A percentile compares a stretch with the other conserved stretches of the same genome.
These are phyloP conservation scores for Tricholauxania praeusta DNA, from an alignment of 2,888 invertebrate genomes.

Conservation along the genomic window DNA sequence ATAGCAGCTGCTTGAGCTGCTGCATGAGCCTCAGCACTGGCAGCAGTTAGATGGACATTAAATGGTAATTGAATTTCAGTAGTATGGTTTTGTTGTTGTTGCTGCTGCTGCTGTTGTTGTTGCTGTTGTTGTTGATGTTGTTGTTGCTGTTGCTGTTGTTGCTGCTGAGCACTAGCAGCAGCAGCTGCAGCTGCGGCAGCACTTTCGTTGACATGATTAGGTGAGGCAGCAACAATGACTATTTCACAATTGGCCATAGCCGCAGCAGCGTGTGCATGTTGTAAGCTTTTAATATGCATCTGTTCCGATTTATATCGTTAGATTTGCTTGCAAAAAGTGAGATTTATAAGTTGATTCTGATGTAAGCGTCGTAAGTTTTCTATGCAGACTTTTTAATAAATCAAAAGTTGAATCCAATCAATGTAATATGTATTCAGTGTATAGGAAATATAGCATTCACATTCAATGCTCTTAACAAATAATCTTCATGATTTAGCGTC, in stretches of 20 bases:
- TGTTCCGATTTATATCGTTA: slow-evolving; percentile 4
- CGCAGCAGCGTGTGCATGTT: slow-evolving; percentile 64
- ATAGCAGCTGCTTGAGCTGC: slow-evolving; percentile 66
- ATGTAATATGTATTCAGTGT: too few species aligned
- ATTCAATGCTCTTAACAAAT: too few species aligned
- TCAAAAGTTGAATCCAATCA: too few species aligned
- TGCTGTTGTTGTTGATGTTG: slow-evolving; percentile 47
- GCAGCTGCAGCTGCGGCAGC: slow-evolving; percentile 43
- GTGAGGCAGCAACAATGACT: slow-evolving; percentile 64
- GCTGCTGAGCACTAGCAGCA: slow-evolving; percentile 47
- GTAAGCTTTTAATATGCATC: slow-evolving; percentile 63
- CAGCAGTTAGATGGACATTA: slow-evolving; percentile 62
- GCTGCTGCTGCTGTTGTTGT: slow-evolving; percentile 55
- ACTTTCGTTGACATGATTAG: slow-evolving; percentile 55
- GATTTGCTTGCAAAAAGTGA: background rate
- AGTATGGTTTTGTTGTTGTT: slow-evolving; percentile 49
- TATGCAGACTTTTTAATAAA: too few species aligned
- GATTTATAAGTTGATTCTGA: background rate
- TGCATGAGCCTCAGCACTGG: slow-evolving; percentile 63
- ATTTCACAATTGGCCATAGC: slow-evolving; percentile 67
- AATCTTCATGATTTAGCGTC: background rate
- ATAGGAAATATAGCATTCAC: too few species aligned
- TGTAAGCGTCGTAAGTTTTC: too few species aligned
- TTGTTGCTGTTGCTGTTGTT: slow-evolving; percentile 45
- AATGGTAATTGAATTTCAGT: slow-evolving; percentile 64